Percentiles rank a stretch among this genome's conserved stretches.
phyloP scores from a whole-genome alignment of 1,140 invertebrate species.

The Drosophila willistoni region DNA sequence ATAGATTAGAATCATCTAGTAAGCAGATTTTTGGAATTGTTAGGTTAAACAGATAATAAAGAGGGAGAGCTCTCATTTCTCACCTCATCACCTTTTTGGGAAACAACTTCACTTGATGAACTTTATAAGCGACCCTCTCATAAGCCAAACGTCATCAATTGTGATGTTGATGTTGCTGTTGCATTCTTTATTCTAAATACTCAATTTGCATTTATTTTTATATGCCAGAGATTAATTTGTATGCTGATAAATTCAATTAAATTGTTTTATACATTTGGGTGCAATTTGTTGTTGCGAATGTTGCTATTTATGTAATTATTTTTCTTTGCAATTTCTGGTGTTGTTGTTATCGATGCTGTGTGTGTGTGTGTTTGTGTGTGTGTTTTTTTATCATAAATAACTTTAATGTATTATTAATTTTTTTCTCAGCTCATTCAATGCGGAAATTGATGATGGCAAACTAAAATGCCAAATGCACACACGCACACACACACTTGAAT shows the following conservation, averaged over 20 bases:
- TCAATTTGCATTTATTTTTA: conserved; percentile 76
- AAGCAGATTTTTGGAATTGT: no score
- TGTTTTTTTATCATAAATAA: conserved; percentile 37
- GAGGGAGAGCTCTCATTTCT: no score
- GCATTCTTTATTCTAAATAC: conserved; percentile 68
- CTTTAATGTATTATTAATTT: conserved; percentile 77
- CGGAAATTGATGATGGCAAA: conserved; percentile 54
- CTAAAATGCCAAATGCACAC: conserved; percentile 41
- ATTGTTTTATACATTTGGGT: conserved; percentile 67
- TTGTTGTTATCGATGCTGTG: conserved; percentile 20
- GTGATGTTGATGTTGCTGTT: conserved; percentile 34
- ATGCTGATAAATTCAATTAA: conserved; percentile 77
- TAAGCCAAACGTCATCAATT: conserved; percentile 60
- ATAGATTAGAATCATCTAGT: no score
- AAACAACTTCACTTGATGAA: not conserved
- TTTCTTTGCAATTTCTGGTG: conserved; percentile 14
- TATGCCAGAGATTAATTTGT: conserved; percentile 66
- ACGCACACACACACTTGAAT: not conserved
- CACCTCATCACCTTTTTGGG: no score
- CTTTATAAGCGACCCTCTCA: not conserved
- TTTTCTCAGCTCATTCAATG: conserved; percentile 60
- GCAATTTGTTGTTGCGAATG: conserved; percentile 39
- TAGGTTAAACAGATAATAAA: no score
- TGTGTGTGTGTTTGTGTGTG: conserved; percentile 7
- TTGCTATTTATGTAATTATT: conserved; percentile 19